These are phyloP conservation scores for Neomonachus schauinslandi DNA, from an alignment of 2,113 vertebrate genomes.

Conservation along the genomic window DNA sequence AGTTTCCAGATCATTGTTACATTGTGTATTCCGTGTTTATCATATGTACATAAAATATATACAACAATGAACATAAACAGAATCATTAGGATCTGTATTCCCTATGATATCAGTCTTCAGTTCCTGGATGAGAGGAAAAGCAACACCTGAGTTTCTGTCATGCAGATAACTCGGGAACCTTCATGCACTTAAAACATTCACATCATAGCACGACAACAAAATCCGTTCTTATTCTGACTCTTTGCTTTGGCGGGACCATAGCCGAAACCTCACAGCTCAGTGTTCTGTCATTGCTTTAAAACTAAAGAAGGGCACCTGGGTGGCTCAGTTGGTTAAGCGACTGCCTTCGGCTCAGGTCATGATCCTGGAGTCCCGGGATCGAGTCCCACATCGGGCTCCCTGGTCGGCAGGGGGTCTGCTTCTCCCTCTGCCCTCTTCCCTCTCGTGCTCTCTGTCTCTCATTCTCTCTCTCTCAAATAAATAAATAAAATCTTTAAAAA, in stretches of 20 bases:
- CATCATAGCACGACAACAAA: background rate
- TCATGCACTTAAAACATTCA: fast-evolving
- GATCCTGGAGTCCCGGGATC: too few relatives aligned
- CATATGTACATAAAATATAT: fast-evolving
- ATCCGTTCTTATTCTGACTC: fast-evolving
- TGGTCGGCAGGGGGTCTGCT: too few relatives aligned
- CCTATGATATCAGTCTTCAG: fast-evolving
- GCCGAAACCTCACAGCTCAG: background rate
- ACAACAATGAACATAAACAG: too few relatives aligned
- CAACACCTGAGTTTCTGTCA: fast-evolving
- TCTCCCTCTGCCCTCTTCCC: too few relatives aligned
- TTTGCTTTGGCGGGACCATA: fast-evolving
- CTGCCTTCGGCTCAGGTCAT: too few relatives aligned
- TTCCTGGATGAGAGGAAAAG: background rate
- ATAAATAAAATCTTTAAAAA: too few relatives aligned
- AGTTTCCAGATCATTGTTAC: background rate
- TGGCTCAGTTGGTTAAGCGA: too few relatives aligned
- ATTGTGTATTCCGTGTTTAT: fast-evolving
- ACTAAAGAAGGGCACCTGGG: too few relatives aligned
- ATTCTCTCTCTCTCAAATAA: too few relatives aligned
- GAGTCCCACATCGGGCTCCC: too few relatives aligned
- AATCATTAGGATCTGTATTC: fast-evolving
- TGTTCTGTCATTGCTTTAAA: fast-evolving
- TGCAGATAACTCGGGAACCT: fast-evolving
- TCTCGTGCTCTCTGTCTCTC: too few relatives aligned